phyloP scores from a whole-genome alignment of 2,888 invertebrate genomes.

The Mactromeris polynyma region DNA sequence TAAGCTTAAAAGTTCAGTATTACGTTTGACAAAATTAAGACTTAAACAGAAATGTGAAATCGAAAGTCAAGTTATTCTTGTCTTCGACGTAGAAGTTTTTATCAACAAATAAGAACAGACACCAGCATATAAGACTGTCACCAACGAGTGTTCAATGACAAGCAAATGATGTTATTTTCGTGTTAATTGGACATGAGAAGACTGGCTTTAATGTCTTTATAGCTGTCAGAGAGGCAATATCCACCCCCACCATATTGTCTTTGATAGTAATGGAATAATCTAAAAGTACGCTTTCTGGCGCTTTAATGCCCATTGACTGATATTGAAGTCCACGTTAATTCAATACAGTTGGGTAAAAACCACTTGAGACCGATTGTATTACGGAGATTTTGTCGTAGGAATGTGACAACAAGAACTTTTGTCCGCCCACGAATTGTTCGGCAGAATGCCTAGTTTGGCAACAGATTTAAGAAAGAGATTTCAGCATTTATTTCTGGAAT shows the following conservation, averaged over 20 bases:
- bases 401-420: neutral
- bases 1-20: too few relatives aligned
- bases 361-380: neutral
- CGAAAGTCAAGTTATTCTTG: too few relatives aligned
- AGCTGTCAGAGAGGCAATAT: neutral
- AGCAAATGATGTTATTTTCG: neutral
- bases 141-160: neutral
- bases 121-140: neutral
- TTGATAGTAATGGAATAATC: neutral
- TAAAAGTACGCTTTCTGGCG: neutral
- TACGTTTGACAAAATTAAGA: too few relatives aligned
- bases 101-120: neutral
- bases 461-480: too few relatives aligned
- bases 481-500: too few relatives aligned
- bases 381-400: neutral
- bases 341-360: neutral
- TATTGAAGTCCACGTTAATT: neutral
- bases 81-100: neutral
- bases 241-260: conserved; percentile 3
- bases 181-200: neutral
- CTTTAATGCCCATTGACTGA: neutral
- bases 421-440: neutral
- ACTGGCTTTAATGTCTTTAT: neutral
- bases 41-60: too few relatives aligned
- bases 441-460: too few relatives aligned